Evolutionary conservation across 2,888 invertebrate species (phyloP), one percentile per base, ranked within the genome.

Genomic region (Cosmia pyralina): DNA sequence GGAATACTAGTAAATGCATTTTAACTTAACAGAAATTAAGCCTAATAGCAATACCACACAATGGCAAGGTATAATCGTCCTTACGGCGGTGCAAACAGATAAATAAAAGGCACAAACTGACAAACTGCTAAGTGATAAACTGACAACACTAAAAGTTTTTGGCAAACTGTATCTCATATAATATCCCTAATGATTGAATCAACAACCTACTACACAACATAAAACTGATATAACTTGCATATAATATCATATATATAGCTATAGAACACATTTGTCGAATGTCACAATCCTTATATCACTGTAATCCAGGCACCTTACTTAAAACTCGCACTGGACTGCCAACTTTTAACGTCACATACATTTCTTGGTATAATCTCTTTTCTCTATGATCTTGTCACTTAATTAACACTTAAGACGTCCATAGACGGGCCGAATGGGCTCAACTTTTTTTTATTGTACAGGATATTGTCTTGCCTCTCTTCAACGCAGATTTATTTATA

Each of bases 191-290:
- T 44, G 48, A 58, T 60, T 59, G 72, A 65, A 66, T 77, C 52
- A 81, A 81, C 81, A 77, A 84, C 52, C 67, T 50, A 34, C 65
- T 44, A 64, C 68, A 69, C 62, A 79, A 78, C 85, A 67, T 71
- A 86, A 86, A 76, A 75, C 59, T 70, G 11, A 76, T 67, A 74
- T 78, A 86, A 81, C 76, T 77, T 69, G 79, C 75, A 77, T 84
- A 84, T 72, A 79, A 81, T 79, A 70, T 75, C 67, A 70, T 67
- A 77, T 73, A 66, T 72, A 84, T 79, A 84, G 59, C 73, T 85
- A 79, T 46, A 79, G 86, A 83, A 85, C 84, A 85, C 84, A 85
- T 85, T 73, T 71, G 59, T 73, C 5, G 38, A 73, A 76, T 69
- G 83, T 80, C 85, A 77, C 76, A 75, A 85, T 83, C 50, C 60